A percentile compares a stretch with the other conserved stretches of the same genome.
phyloP scores from a whole-genome alignment of 2,888 invertebrate genomes.

The Perdita meconis region DNA sequence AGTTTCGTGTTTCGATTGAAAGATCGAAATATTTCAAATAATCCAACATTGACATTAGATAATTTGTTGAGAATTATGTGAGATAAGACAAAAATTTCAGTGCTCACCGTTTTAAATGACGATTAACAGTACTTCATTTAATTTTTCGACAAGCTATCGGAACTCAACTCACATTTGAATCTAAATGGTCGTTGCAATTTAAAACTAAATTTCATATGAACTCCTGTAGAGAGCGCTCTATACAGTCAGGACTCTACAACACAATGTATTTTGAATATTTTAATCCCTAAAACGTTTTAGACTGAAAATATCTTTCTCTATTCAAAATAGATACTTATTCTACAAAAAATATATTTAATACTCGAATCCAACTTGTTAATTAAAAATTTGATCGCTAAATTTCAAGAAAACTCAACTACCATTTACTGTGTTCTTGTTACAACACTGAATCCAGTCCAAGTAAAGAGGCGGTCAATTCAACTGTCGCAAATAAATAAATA shows the following conservation, averaged over 20 bases:
- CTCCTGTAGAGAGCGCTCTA: background rate
- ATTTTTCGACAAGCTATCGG: background rate
- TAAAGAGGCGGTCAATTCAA: slow-evolving; percentile 6
- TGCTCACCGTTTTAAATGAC: background rate
- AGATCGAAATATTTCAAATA: background rate
- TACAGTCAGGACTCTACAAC: background rate
- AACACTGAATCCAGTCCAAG: background rate
- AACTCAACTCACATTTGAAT: background rate
- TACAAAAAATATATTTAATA: background rate
- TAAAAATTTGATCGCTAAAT: background rate
- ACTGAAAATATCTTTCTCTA: too few relatives aligned
- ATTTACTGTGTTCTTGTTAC: too few relatives aligned
- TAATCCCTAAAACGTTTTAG: background rate
- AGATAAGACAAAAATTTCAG: background rate
- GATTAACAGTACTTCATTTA: background rate
- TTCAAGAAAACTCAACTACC: too few relatives aligned
- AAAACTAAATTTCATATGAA: background rate
- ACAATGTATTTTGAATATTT: background rate
- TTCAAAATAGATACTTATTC: background rate
- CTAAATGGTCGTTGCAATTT: background rate
- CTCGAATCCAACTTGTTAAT: background rate
- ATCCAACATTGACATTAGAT: background rate
- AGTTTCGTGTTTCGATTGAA: background rate
- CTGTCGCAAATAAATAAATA: too few relatives aligned
- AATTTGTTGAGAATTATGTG: background rate